Conservation (phyloP, 1,140 invertebrate genomes). For the Lepidurus apus region DNA sequence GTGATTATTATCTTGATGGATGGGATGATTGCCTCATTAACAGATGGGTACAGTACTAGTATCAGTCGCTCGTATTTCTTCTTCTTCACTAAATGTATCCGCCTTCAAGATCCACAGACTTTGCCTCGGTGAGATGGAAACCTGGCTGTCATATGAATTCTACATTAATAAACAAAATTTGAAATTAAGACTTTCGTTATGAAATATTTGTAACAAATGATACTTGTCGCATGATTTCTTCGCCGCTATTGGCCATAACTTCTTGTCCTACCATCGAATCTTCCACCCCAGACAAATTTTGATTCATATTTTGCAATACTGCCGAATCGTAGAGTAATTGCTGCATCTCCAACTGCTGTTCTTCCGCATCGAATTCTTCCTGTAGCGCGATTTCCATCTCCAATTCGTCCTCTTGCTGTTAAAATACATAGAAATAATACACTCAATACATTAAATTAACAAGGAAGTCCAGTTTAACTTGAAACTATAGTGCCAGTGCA, state of each 20-base stretch:
- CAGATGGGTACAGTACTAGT: not conserved
- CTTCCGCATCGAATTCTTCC: constrained; percentile 62
- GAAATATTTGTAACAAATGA: not conserved
- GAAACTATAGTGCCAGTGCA: constrained; percentile 37
- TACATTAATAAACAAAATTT: not conserved
- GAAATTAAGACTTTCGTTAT: not conserved
- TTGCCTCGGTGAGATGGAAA: constrained; percentile 14
- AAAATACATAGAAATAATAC: not conserved
- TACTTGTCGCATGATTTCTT: not conserved
- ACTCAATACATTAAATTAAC: not conserved
- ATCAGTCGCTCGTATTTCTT: not conserved
- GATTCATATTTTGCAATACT: not conserved
- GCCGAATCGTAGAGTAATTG: constrained; percentile 9
- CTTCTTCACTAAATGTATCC: not conserved
- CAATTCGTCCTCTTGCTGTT: constrained; percentile 81
- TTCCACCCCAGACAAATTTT: not conserved
- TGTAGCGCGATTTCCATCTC: constrained; percentile 86
- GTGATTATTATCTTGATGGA: not conserved
- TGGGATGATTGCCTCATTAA: not conserved
- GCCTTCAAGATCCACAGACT: constrained; percentile 20
- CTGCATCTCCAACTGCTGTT: constrained; percentile 46
- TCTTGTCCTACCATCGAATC: not conserved
- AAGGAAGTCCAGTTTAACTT: not conserved
- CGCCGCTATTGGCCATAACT: not conserved
- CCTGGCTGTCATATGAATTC: not conserved